Percentiles rank a stretch among this genome's conserved stretches.
Evolutionary conservation across 2,113 vertebrate species (phyloP).

Genomic region (Elanoides forficatus): DNA sequence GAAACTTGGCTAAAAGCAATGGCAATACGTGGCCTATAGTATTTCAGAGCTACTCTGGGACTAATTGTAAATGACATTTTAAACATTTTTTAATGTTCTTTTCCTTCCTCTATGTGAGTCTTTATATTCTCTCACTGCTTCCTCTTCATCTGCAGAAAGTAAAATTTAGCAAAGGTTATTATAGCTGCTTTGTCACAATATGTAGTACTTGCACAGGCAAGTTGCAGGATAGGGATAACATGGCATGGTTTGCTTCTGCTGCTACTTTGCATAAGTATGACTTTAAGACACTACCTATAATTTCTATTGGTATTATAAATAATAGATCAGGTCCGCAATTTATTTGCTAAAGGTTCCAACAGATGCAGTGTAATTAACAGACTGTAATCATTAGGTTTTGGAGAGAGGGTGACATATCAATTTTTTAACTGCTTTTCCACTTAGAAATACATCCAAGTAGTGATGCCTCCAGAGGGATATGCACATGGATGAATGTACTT

Average conservation of each 20-base stretch:
- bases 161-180: not conserved
- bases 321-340: constrained; percentile 14
- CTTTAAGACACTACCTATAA: not conserved
- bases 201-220: not conserved
- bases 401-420: not conserved
- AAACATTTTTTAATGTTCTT: not conserved
- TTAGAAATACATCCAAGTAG: constrained; percentile 40
- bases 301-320: not conserved
- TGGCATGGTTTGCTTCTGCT: not conserved
- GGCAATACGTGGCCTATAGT: accelerated
- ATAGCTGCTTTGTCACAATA: not conserved
- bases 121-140: not conserved
- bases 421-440: constrained; percentile 39
- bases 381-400: constrained; percentile 46
- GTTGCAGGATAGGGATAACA: not conserved
- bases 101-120: not conserved
- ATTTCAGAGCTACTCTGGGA: not conserved
- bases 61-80: not conserved
- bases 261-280: not conserved
- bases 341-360: constrained; percentile 10
- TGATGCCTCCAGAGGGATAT: constrained; percentile 30
- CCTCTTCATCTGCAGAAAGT: not conserved
- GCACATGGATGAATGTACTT: constrained; percentile 35
- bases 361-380: constrained; percentile 47
- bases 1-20: not conserved